These are phyloP conservation scores for Epiblema foenella DNA, from an alignment of 2,888 invertebrate genomes.

Conservation along the genomic window DNA sequence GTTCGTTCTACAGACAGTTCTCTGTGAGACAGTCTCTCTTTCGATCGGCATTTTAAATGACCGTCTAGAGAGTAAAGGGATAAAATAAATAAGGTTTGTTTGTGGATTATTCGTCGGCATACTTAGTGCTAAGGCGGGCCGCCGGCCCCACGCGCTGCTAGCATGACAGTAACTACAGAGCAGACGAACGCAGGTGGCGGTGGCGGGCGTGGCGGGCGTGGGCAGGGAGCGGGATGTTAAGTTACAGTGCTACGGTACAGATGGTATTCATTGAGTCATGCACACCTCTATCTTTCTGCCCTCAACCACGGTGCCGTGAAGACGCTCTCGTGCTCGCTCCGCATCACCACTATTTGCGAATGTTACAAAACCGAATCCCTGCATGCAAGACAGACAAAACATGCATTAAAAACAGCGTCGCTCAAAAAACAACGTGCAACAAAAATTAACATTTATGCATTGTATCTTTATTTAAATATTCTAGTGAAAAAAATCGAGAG, in stretches of 20 bases:
- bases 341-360: constrained; percentile 99
- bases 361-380: constrained; percentile 99
- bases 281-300: constrained; percentile 99
- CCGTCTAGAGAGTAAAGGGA: constrained; percentile 88
- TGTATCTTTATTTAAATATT: constrained; percentile 82
- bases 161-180: constrained; percentile 85
- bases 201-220: constrained; percentile 63
- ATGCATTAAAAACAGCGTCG: constrained; percentile 95
- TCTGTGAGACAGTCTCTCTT: constrained; percentile 84
- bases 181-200: constrained; percentile 80
- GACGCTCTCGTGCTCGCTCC: constrained; percentile 99
- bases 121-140: constrained; percentile 75
- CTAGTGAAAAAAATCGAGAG: constrained; percentile 81
- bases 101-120: constrained; percentile 77
- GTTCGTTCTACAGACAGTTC: constrained; percentile 85
- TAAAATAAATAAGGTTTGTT: constrained; percentile 85
- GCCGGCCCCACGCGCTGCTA: constrained; percentile 59
- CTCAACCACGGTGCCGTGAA: constrained; percentile 99
- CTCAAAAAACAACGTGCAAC: constrained; percentile 92
- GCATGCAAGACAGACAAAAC: constrained; percentile 98
- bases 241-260: constrained; percentile 86
- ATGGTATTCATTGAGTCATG: constrained; percentile 91
- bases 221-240: constrained; percentile 87
- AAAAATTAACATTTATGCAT: constrained; percentile 88
- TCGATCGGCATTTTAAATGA: constrained; percentile 87